These are phyloP conservation scores for Synodontis membranacea DNA, from an alignment of 2,113 vertebrate species.

Conservation along the genomic window DNA sequence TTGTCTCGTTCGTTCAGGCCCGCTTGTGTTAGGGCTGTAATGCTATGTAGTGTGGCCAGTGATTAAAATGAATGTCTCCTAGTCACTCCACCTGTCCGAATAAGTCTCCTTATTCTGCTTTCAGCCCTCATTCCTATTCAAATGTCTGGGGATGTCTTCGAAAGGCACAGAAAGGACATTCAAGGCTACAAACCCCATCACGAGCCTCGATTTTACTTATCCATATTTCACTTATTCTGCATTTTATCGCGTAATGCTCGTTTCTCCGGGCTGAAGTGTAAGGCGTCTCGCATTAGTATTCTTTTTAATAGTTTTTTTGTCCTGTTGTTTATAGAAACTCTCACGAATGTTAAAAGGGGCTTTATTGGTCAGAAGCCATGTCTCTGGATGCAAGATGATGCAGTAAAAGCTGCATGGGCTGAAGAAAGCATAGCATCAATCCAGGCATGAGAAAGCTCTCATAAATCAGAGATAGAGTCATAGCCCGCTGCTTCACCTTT, in stretches of 20 bases:
- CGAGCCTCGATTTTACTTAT: not conserved
- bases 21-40: constrained; percentile 68
- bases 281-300: constrained; percentile 59
- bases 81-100: constrained; percentile 69
- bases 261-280: constrained; percentile 50
- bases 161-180: constrained; percentile 39
- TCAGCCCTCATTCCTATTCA: constrained; percentile 70
- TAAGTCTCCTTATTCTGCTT: constrained; percentile 64
- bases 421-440: constrained; percentile 78
- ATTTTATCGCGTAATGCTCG: constrained; percentile 27
- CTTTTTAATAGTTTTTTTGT: constrained; percentile 62
- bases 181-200: not conserved
- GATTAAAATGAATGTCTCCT: constrained; percentile 76
- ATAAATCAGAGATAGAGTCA: constrained; percentile 74
- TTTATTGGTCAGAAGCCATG: constrained; percentile 74
- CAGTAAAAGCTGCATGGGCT: constrained; percentile 73
- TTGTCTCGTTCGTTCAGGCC: constrained; percentile 76
- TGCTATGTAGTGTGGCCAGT: constrained; percentile 69
- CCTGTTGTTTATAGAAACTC: constrained; percentile 71
- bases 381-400: constrained; percentile 80
- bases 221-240: constrained; percentile 14
- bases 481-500: constrained; percentile 71
- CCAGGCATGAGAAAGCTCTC: constrained; percentile 70
- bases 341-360: constrained; percentile 75
- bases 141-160: constrained; percentile 61